These are phyloP conservation scores for Omphaloscelis lunosa DNA, from an alignment of 2,888 invertebrate species.

Conservation along the genomic window DNA sequence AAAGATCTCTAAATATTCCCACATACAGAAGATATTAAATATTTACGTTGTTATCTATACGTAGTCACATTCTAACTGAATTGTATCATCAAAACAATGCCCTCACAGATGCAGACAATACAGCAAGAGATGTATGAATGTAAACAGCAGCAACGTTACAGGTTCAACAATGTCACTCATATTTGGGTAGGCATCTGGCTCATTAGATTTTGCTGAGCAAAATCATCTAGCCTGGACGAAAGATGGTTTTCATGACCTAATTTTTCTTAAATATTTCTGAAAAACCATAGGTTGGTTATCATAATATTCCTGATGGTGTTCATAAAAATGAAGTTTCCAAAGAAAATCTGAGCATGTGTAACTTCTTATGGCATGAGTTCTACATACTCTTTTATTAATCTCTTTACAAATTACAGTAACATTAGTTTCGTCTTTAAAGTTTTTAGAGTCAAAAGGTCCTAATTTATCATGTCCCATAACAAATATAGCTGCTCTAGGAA, in stretches of 20 bases:
- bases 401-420: slow-evolving; percentile 2
- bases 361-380: not conserved
- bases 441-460: slow-evolving; percentile 12
- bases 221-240: not conserved
- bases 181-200: not conserved
- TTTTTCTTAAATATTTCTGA: not conserved
- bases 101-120: slow-evolving; percentile 7
- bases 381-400: not conserved
- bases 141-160: slow-evolving; percentile 35
- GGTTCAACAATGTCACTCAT: not conserved
- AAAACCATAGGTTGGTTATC: not conserved
- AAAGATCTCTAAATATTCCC: not conserved
- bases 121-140: not conserved
- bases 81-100: slow-evolving; percentile 27
- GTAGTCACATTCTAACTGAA: slow-evolving; percentile 5
- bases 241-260: not conserved
- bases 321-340: not conserved
- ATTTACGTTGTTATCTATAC: not conserved
- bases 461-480: slow-evolving; percentile 46
- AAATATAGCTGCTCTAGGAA: slow-evolving; percentile 45
- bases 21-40: not conserved
- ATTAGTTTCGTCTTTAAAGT: slow-evolving; percentile 8
- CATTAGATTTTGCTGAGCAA: not conserved
- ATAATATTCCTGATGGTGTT: not conserved
- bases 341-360: not conserved